Conservation (phyloP, 1,140 invertebrate species). For the Prorops nasuta region DNA sequence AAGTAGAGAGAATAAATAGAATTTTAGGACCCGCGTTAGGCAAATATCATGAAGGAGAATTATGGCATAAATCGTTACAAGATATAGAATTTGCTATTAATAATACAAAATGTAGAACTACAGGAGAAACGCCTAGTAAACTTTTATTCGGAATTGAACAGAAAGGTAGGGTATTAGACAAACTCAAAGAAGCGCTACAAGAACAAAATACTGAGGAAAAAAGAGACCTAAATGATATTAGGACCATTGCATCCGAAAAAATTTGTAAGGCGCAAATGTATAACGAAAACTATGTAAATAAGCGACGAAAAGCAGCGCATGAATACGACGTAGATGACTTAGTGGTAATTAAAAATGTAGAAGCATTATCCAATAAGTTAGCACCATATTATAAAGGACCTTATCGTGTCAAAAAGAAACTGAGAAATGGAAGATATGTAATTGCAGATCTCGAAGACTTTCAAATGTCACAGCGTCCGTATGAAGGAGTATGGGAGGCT, state of each 20-base stretch:
- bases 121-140: neutral
- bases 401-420: neutral
- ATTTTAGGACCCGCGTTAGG: neutral
- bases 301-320: neutral
- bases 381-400: slow-evolving; percentile 5
- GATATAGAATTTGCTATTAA: slow-evolving; percentile 1
- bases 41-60: too few relatives aligned
- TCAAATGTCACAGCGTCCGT: slow-evolving; percentile 1
- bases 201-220: neutral
- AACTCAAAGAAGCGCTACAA: neutral
- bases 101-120: neutral
- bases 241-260: neutral
- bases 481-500: neutral
- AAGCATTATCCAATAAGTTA: slow-evolving; percentile 5
- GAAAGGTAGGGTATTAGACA: neutral
- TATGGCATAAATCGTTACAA: neutral
- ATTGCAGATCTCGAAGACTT: neutral
- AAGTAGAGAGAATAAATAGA: slow-evolving; percentile 6
- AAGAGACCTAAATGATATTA: neutral
- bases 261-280: neutral
- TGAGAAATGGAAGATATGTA: neutral
- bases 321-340: neutral
- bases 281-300: neutral
- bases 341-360: slow-evolving; percentile 5
- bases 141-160: slow-evolving; percentile 6